phyloP scores from a whole-genome alignment of 2,888 invertebrate species.

The Hirtodrosophila trivittata region DNA sequence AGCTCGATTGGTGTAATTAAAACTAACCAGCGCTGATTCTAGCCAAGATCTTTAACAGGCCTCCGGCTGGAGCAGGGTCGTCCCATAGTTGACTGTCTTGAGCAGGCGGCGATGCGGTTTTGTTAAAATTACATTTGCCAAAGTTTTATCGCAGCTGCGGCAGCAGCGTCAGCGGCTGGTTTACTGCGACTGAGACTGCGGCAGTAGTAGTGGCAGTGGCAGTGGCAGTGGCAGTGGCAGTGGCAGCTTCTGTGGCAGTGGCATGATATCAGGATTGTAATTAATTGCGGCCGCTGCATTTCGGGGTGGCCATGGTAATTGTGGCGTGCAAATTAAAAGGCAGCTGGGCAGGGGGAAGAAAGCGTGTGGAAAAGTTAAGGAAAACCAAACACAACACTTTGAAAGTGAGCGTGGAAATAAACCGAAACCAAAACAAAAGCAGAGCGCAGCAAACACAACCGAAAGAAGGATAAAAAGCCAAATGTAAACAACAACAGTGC shows the following conservation, averaged over 20 bases:
- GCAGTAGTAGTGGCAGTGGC: constrained; percentile 10
- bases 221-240: constrained; percentile 16
- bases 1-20: constrained; percentile 81
- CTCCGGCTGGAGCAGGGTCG: constrained; percentile 30
- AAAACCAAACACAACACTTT: constrained; percentile 61
- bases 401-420: constrained; percentile 52
- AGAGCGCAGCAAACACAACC: constrained; percentile 1
- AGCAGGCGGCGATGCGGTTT: constrained; percentile 79
- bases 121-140: constrained; percentile 80
- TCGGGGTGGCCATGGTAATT: constrained; percentile 77
- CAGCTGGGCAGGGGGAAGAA: constrained; percentile 50
- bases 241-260: constrained; percentile 35
- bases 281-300: constrained; percentile 79
- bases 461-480: constrained; percentile 20
- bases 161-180: constrained; percentile 19
- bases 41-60: constrained; percentile 52
- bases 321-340: constrained; percentile 80
- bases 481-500: constrained; percentile 64
- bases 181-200: constrained; percentile 22
- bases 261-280: constrained; percentile 75
- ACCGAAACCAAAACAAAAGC: constrained; percentile 54
- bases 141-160: constrained; percentile 77
- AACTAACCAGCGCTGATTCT: constrained; percentile 74
- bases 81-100: constrained; percentile 55
- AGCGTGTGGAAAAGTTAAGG: constrained; percentile 58